Evolutionary conservation across 2,797 vertebrate genomes (phyloP).

Genomic region (Steatocranus sp.): DNA sequence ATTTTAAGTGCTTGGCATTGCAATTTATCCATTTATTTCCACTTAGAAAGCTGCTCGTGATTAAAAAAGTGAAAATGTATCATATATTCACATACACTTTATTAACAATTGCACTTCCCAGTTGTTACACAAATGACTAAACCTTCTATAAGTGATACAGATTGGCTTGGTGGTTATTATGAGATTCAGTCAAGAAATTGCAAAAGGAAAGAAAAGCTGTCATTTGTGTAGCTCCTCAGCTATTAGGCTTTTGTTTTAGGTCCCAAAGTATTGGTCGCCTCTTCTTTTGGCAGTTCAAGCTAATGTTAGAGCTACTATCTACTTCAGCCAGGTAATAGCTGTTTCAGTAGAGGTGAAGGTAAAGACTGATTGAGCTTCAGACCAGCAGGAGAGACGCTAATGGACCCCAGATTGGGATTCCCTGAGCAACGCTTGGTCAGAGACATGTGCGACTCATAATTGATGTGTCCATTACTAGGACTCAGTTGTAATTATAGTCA

Average conservation of each 20-base stretch:
- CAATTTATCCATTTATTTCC: neutral
- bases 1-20: neutral
- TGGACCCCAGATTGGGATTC: constrained; percentile 96
- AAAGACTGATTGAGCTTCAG: constrained; percentile 75
- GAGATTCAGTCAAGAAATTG: neutral
- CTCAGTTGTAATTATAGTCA: constrained; percentile 99
- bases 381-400: constrained; percentile 86
- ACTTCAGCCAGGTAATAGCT: constrained; percentile 67
- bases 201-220: neutral
- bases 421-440: constrained; percentile 97
- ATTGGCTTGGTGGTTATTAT: neutral
- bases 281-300: constrained; percentile 32
- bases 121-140: neutral
- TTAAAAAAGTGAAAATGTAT: neutral
- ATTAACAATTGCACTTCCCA: neutral
- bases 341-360: constrained; percentile 66
- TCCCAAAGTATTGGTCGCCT: neutral
- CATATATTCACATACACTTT: neutral
- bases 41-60: neutral
- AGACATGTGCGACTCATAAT: constrained; percentile 99
- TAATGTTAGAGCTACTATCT: constrained; percentile 68
- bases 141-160: neutral
- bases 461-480: constrained; percentile 99
- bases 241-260: constrained; percentile 30
- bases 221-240: neutral